Evolutionary conservation across 2,797 vertebrate species (phyloP).

Genomic region (Paedocypris micromegethes): DNA sequence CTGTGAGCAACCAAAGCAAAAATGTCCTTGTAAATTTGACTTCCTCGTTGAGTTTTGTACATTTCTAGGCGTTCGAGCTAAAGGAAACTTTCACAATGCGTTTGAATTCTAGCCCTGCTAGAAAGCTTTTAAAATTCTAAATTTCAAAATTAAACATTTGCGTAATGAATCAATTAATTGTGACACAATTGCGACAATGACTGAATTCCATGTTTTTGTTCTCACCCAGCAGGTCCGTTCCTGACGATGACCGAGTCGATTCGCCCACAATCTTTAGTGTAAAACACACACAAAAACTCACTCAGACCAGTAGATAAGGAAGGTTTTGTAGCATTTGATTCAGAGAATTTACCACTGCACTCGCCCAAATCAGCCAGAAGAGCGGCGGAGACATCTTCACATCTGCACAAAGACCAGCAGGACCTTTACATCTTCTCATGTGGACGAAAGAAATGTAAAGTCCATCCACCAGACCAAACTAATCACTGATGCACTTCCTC

Average conservation of each 20-base stretch:
- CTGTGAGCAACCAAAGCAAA: too few species aligned
- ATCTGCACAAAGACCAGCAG: constrained; percentile 30
- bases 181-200: constrained; percentile 1
- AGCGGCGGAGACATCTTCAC: constrained; percentile 62
- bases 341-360: constrained; percentile 56
- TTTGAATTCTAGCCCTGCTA: too few species aligned
- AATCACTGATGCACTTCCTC: too few species aligned
- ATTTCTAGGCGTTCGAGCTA: too few species aligned
- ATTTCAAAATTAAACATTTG: neutral
- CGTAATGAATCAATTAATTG: neutral
- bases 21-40: too few species aligned
- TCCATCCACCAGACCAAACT: too few species aligned
- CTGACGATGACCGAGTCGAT: constrained; percentile 44
- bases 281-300: constrained; percentile 17
- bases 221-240: constrained; percentile 10
- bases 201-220: constrained; percentile 51
- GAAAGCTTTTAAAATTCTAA: too few species aligned
- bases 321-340: neutral
- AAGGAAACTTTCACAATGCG: too few species aligned
- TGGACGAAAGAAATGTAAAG: neutral
- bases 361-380: constrained; percentile 49
- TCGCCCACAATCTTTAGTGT: constrained; percentile 16
- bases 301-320: neutral
- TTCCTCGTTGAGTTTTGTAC: too few species aligned
- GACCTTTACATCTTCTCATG: neutral